A percentile compares a stretch with the other conserved stretches of the same genome.
Conservation (phyloP, 2,113 vertebrate species). For the Tichodroma muraria region DNA sequence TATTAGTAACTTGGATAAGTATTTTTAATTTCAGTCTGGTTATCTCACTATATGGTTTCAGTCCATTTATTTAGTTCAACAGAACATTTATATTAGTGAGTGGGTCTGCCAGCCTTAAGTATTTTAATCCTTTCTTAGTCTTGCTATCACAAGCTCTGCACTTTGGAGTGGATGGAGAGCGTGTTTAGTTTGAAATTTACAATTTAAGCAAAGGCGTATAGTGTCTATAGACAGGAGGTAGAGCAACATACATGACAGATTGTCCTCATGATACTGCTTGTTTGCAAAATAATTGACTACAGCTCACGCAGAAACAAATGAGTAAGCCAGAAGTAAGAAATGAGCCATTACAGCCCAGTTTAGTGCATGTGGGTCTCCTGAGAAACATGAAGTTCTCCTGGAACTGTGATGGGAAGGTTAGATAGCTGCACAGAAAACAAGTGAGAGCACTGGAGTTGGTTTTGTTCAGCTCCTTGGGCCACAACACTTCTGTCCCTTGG, state of each 20-base stretch:
- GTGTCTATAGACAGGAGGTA: neutral
- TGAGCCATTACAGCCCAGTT: neutral
- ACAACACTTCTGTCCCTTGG: neutral
- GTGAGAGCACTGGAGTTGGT: neutral
- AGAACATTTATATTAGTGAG: neutral
- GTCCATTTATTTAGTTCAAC: neutral
- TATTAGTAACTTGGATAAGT: neutral
- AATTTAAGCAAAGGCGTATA: rapidly evolving
- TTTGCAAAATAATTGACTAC: neutral
- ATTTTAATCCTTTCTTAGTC: neutral
- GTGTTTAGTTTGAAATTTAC: neutral
- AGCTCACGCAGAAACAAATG: neutral
- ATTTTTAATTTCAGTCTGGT: neutral
- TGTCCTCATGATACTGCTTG: neutral
- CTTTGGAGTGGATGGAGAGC: neutral
- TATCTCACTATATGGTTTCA: neutral
- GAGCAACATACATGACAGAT: neutral
- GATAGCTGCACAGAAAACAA: neutral
- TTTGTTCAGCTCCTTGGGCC: neutral
- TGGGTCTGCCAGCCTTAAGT: neutral
- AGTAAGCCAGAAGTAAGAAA: neutral
- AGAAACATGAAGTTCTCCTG: neutral
- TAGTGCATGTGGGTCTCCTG: neutral
- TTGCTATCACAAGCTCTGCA: neutral
- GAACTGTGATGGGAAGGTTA: neutral